phyloP scores from a whole-genome alignment of 1,140 invertebrate species.

The Sitodiplosis mosellana region DNA sequence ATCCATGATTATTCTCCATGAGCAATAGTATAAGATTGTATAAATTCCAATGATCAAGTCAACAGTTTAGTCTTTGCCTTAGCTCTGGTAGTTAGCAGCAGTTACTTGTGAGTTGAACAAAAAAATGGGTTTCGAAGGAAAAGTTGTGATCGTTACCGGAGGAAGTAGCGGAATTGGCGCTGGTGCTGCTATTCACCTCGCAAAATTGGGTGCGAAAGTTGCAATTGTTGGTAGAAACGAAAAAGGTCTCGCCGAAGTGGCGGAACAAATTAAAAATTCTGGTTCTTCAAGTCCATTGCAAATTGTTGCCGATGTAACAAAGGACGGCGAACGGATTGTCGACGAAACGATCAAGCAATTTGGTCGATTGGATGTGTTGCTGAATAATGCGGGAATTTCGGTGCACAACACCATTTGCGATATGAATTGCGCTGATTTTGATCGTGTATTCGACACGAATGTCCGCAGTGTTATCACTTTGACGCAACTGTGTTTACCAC shows the following conservation, averaged over 20 bases:
- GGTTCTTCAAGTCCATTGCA: neutral
- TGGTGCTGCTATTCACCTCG: constrained; percentile 56
- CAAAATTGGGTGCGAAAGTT: constrained; percentile 54
- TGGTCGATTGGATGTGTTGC: constrained; percentile 53
- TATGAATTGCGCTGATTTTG: constrained; percentile 64
- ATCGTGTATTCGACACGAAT: constrained; percentile 69
- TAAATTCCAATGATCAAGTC: too few relatives aligned
- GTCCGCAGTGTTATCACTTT: constrained; percentile 24
- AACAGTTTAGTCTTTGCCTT: too few relatives aligned
- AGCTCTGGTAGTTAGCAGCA: too few relatives aligned
- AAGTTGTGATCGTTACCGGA: constrained; percentile 17
- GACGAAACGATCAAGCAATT: constrained; percentile 47
- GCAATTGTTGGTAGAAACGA: constrained; percentile 57
- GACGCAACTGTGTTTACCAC: constrained; percentile 52
- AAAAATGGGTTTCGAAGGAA: too few relatives aligned
- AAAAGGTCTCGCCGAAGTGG: constrained; percentile 34
- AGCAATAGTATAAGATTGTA: too few relatives aligned
- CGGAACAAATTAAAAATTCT: constrained; percentile 23
- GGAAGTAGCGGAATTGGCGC: constrained; percentile 79
- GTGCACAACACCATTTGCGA: constrained; percentile 66
- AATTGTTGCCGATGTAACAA: constrained; percentile 39
- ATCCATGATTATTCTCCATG: too few relatives aligned
- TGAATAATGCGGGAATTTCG: constrained; percentile 80
- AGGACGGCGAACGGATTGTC: constrained; percentile 50
- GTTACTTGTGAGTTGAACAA: too few relatives aligned